phyloP scores from a whole-genome alignment of 1,140 invertebrate genomes.

The Dendrolimus punctatus region DNA sequence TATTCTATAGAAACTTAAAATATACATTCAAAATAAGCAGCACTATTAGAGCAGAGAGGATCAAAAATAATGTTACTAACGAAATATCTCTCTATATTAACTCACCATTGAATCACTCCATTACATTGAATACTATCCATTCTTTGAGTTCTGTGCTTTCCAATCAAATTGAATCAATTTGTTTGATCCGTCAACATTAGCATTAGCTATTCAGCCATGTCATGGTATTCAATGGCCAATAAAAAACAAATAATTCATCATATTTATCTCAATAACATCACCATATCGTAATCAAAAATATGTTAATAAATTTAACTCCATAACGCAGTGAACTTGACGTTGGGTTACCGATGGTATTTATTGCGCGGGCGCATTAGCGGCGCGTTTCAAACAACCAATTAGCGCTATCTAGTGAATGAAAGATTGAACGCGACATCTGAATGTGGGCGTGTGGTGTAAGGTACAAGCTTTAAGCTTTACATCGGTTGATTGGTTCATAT shows the following conservation, averaged over 20 bases:
- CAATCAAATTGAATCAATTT: no score
- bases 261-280: not conserved
- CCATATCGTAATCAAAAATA: not conserved
- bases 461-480: conserved; percentile 2
- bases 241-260: conserved; percentile 1
- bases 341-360: conserved; percentile 35
- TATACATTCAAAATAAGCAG: no score
- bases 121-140: no score
- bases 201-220: conserved; percentile 6
- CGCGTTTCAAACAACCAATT: conserved; percentile 56
- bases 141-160: no score
- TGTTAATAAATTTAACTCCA: conserved; percentile 1
- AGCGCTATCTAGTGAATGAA: conserved; percentile 51
- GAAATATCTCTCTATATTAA: no score
- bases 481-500: not conserved
- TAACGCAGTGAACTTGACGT: conserved; percentile 6
- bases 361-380: conserved; percentile 55
- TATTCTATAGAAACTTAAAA: no score
- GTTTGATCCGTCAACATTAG: conserved; percentile 3
- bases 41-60: no score
- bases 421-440: conserved; percentile 40
- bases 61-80: no score
- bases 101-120: no score
- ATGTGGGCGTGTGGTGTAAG: conserved; percentile 11
- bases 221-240: conserved; percentile 1